These are phyloP conservation scores for Actinia tenebrosa DNA, from an alignment of 64 coral and sea anemone genomes.

Conservation along the genomic window DNA sequence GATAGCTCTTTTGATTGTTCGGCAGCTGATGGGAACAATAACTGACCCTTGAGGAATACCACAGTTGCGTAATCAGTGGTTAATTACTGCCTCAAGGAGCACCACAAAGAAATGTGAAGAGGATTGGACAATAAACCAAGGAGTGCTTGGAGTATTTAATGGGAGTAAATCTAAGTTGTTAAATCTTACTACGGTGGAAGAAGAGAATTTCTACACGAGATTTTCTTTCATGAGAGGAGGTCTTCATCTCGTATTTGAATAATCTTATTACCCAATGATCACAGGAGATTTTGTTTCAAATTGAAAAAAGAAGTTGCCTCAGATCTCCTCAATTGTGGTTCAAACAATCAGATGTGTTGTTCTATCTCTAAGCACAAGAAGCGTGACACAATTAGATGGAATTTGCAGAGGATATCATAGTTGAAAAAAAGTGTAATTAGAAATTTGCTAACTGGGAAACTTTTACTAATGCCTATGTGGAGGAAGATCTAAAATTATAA, in stretches of 20 bases:
- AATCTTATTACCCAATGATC: slow-evolving; percentile 6
- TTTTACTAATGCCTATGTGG: neutral
- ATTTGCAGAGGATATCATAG: neutral
- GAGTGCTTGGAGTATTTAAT: slow-evolving; percentile 14
- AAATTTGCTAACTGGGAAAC: neutral
- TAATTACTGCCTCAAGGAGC: neutral
- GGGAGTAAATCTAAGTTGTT: slow-evolving; percentile 10
- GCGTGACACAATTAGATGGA: neutral
- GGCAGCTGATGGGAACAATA: slow-evolving; percentile 29
- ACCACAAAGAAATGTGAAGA: neutral
- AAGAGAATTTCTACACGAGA: neutral
- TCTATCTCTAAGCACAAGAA: neutral
- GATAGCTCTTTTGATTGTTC: slow-evolving; percentile 35
- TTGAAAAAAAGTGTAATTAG: neutral
- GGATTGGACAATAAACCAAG: slow-evolving; percentile 3
- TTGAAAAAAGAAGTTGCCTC: neutral
- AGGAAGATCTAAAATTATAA: neutral
- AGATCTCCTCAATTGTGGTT: neutral
- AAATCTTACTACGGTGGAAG: neutral
- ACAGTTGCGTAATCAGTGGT: neutral
- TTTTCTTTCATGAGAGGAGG: neutral
- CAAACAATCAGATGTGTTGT: neutral
- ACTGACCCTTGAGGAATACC: slow-evolving; percentile 14
- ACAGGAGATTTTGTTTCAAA: neutral
- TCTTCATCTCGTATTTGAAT: neutral